Evolutionary conservation across 2,113 vertebrate species (phyloP).

Genomic region (Peucedramus taeniatus): DNA sequence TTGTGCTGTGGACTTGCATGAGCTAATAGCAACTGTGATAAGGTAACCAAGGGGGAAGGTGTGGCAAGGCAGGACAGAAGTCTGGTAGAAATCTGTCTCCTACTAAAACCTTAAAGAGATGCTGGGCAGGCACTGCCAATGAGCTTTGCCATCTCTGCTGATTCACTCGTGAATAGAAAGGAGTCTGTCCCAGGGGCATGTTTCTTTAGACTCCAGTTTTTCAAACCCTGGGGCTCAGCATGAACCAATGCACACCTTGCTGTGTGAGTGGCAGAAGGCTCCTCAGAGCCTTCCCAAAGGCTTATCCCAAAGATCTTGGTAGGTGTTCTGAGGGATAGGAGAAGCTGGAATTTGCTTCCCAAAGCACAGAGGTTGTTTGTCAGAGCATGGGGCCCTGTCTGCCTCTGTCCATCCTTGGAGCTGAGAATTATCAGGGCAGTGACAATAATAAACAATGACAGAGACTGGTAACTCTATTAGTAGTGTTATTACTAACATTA

Average conservation of each 20-base stretch:
- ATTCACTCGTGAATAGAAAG: background rate
- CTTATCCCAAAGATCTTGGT: background rate
- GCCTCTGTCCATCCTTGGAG: background rate
- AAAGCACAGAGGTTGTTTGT: background rate
- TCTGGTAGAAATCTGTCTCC: background rate
- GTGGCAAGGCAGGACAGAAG: background rate
- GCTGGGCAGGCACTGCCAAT: background rate
- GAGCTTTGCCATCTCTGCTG: background rate
- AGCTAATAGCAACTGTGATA: background rate
- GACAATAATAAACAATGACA: background rate
- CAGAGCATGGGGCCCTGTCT: background rate
- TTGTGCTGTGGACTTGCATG: background rate
- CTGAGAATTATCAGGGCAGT: background rate
- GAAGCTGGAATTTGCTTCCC: background rate
- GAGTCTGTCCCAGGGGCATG: background rate
- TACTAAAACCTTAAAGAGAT: background rate
- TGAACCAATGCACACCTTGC: background rate
- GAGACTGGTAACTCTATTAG: background rate
- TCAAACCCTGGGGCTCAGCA: background rate
- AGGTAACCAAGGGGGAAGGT: background rate
- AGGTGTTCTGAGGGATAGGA: background rate
- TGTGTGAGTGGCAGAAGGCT: background rate
- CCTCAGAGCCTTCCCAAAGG: background rate
- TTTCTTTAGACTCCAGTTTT: background rate
- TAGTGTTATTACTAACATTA: background rate